Conservation (phyloP, 1,140 invertebrate species). For the Portunus trituberculatus region DNA sequence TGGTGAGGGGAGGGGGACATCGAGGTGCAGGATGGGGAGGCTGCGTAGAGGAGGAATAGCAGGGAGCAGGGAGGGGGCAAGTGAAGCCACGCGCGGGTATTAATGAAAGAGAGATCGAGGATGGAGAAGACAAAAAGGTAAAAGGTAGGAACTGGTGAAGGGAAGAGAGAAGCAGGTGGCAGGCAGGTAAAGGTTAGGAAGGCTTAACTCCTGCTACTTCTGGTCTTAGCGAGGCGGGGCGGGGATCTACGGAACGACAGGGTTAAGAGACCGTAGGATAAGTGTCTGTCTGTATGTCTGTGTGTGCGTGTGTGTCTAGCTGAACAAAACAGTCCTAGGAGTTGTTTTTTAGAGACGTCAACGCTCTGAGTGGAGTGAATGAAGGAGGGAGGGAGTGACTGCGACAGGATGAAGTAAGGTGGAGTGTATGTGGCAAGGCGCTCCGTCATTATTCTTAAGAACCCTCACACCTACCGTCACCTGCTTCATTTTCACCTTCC, state of each 20-base stretch:
- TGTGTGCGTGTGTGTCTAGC: too few species aligned
- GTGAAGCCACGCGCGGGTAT: too few species aligned
- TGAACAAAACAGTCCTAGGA: too few species aligned
- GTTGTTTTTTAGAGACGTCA: too few species aligned
- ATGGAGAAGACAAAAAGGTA: background rate
- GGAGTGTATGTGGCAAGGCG: background rate
- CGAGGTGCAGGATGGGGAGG: background rate
- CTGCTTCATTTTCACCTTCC: background rate
- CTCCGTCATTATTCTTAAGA: background rate
- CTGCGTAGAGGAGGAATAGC: background rate
- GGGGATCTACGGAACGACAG: too few species aligned
- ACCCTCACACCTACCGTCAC: background rate
- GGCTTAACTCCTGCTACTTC: background rate
- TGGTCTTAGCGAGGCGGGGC: too few species aligned
- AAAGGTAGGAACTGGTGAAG: background rate
- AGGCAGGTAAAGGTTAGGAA: background rate
- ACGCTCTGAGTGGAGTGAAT: too few species aligned
- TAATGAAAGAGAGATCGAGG: background rate
- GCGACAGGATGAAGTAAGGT: background rate
- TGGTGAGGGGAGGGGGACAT: too few species aligned
- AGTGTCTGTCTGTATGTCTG: too few species aligned
- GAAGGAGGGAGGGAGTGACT: too few species aligned
- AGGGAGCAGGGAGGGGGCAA: background rate
- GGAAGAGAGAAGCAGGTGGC: background rate
- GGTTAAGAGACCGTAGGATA: too few species aligned